Conservation (phyloP, 2,888 invertebrate species). For the Lasioglossum marginatum region DNA sequence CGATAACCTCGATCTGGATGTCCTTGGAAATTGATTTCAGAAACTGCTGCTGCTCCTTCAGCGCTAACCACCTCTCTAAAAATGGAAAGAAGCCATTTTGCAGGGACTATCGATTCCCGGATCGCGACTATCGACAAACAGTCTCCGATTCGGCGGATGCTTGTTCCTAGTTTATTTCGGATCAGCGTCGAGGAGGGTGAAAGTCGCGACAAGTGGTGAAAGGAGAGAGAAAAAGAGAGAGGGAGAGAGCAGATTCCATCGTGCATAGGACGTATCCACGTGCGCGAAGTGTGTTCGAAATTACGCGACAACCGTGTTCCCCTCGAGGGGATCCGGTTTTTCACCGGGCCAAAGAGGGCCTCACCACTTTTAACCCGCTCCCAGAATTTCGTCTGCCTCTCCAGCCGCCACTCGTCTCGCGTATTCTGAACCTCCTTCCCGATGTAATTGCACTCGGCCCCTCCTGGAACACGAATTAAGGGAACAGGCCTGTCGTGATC, state of each 20-base stretch:
- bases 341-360: slow-evolving; percentile 23
- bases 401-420: slow-evolving; percentile 36
- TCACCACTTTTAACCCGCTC: slow-evolving; percentile 51
- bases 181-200: not conserved
- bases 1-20: not conserved
- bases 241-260: slow-evolving; percentile 1
- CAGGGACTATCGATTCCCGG: not conserved
- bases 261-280: slow-evolving; percentile 25
- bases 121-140: not conserved
- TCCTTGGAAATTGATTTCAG: not conserved
- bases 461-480: not conserved
- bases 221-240: not conserved
- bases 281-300: slow-evolving; percentile 39
- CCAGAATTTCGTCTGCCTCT: slow-evolving; percentile 51
- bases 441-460: slow-evolving; percentile 37
- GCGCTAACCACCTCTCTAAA: not conserved
- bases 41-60: not conserved
- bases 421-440: slow-evolving; percentile 37
- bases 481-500: slow-evolving; percentile 3
- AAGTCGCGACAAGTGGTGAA: slow-evolving; percentile 23
- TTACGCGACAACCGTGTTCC: slow-evolving; percentile 43
- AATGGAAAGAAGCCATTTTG: not conserved
- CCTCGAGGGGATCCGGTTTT: slow-evolving; percentile 47
- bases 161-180: not conserved
- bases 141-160: not conserved